Base-by-base conservation (phyloP, 2,797 vertebrate species). In the Sandelia bainsii region DNA sequence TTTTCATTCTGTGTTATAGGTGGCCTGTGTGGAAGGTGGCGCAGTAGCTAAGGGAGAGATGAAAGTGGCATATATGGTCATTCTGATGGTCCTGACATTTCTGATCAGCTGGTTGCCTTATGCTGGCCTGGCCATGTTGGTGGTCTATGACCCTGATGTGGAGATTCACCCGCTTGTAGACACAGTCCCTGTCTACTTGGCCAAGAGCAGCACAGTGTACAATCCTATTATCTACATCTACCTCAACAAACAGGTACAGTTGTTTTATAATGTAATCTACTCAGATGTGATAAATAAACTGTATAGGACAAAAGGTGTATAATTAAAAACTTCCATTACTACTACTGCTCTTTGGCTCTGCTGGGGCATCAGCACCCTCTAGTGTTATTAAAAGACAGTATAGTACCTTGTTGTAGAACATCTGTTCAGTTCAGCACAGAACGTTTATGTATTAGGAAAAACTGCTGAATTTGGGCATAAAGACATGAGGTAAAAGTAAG, bases 181-280 rank as follows among this genome's bases (percentile, higher is more conserved):
- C 23, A 92, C 93, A 8, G 71, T 92, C 22, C 92, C 94, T 0
- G 93, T 94, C 62, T 92, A 95, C 63, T 72, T 93, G 84, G 91
- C 93, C 75, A 94, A 95, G 89, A 93, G 88, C 87, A 95, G 89
- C 86, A 95, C 92, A 1, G 80, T 89, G 27, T 95, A 90, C 83
- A 95, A 93, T 56, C 92, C 92, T 42, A 58, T 94, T 64, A 94
- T 94, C 73, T 93, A 91, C 74, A 94, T 96, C 74, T 95, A 92
- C 75, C 93, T 93, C 81, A 94, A 95, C 73, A 93, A 92, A 72
- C 93, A 94, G 92, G 94, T 94, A 73, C 9, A 6, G 8, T 11
- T 22, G 2, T 32, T 7, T 16, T 1, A 9, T 2, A 19, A 17
- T 0, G 16, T 1, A 34, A 51, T 56, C 20, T 6, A 19, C 7